phyloP scores from a whole-genome alignment of 2,113 vertebrate species.

The Apodemus sylvaticus region DNA sequence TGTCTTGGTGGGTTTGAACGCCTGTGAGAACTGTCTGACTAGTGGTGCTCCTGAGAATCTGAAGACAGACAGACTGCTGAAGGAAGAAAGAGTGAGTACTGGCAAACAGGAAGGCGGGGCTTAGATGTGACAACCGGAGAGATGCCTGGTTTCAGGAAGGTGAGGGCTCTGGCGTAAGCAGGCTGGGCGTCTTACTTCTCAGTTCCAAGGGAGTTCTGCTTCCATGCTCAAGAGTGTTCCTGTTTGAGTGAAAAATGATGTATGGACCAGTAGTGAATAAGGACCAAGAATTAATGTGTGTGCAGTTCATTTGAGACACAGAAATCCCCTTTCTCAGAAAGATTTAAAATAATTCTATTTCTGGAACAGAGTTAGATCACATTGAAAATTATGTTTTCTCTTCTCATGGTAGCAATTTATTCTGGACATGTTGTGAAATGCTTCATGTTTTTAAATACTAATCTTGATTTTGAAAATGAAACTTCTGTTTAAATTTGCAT shows the following conservation, averaged over 20 bases:
- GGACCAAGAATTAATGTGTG: neutral
- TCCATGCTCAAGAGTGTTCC: neutral
- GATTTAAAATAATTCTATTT: conserved; percentile 40
- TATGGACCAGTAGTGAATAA: neutral
- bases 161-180: neutral
- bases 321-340: neutral
- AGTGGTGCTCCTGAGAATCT: neutral
- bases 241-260: neutral
- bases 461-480: neutral
- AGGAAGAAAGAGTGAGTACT: neutral
- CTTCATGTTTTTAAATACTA: neutral
- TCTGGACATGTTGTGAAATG: neutral
- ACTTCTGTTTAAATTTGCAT: neutral
- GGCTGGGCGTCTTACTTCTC: neutral
- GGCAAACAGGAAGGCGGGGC: neutral
- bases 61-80: neutral
- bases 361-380: conserved; percentile 1
- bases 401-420: neutral
- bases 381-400: neutral
- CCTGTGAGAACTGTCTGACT: neutral
- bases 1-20: neutral
- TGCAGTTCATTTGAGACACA: neutral
- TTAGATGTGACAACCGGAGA: neutral
- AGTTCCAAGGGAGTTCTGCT: neutral
- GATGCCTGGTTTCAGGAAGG: neutral